Percentiles rank a stretch among this genome's conserved stretches.
Evolutionary conservation across 2,797 vertebrate genomes (phyloP).

Genomic region (Brachyalestes nurse): DNA sequence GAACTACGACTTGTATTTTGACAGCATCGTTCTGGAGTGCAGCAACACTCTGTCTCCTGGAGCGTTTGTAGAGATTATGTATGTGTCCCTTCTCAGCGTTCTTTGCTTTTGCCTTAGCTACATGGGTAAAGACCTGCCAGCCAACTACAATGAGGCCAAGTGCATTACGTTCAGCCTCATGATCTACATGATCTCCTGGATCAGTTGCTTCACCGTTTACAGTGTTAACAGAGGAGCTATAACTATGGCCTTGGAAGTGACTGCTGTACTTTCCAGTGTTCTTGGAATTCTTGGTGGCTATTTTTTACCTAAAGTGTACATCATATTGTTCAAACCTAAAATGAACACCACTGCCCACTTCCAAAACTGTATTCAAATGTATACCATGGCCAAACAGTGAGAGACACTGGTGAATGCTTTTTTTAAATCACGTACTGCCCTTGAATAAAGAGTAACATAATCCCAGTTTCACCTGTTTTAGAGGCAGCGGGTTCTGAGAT

Average conservation of each 20-base stretch:
- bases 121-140: slow-evolving; percentile 85
- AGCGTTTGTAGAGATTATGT: slow-evolving; percentile 65
- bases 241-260: slow-evolving; percentile 73
- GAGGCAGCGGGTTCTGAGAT: slow-evolving; percentile 18
- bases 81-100: slow-evolving; percentile 72
- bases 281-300: slow-evolving; percentile 80
- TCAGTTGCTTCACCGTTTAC: slow-evolving; percentile 82
- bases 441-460: slow-evolving; percentile 24
- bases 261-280: slow-evolving; percentile 79
- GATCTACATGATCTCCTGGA: slow-evolving; percentile 83
- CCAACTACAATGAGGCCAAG: slow-evolving; percentile 88
- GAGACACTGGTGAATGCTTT: background rate
- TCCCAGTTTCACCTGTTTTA: slow-evolving; percentile 33
- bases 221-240: slow-evolving; percentile 75
- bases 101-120: slow-evolving; percentile 84
- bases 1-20: slow-evolving; percentile 70
- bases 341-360: slow-evolving; percentile 83
- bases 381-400: slow-evolving; percentile 82
- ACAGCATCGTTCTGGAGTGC: slow-evolving; percentile 77
- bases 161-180: slow-evolving; percentile 84
- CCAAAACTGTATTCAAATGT: slow-evolving; percentile 87
- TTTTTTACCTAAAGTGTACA: slow-evolving; percentile 85
- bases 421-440: background rate
- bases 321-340: slow-evolving; percentile 79
- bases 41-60: slow-evolving; percentile 71